These are phyloP conservation scores for Drosophila fuyamai DNA, from an alignment of 1,140 invertebrate species.

Conservation along the genomic window DNA sequence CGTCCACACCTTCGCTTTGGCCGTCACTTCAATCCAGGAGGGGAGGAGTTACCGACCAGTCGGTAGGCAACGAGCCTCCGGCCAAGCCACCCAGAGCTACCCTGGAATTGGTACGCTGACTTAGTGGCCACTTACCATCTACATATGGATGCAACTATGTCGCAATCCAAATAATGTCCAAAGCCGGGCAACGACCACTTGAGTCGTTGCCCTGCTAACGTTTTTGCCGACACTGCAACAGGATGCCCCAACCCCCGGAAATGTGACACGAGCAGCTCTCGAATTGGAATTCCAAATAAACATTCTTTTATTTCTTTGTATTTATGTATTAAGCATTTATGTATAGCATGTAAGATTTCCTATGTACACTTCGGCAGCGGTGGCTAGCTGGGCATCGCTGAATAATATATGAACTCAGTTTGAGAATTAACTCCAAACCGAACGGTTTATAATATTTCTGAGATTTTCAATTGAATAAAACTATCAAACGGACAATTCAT, in stretches of 20 bases:
- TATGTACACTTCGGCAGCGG: no score
- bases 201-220: not conserved
- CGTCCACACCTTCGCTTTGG: not conserved
- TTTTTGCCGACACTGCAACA: not conserved
- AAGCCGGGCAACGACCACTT: not conserved
- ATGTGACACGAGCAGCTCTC: not conserved
- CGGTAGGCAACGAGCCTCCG: not conserved
- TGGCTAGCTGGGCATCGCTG: no score
- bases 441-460: not conserved
- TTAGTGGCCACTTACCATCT: not conserved
- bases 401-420: no score
- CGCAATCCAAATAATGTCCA: not conserved
- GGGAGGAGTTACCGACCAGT: not conserved
- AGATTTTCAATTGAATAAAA: no score
- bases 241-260: not conserved
- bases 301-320: not conserved
- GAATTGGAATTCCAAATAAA: not conserved
- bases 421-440: no score
- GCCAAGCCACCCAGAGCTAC: not conserved
- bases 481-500: no score
- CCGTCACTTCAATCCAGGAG: slow-evolving; percentile 4
- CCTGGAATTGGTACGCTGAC: not conserved
- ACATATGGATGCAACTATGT: not conserved
- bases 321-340: no score
- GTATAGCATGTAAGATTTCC: no score